Base-by-base conservation (phyloP, 2,113 vertebrate species). In the Engraulis encrasicolus region DNA sequence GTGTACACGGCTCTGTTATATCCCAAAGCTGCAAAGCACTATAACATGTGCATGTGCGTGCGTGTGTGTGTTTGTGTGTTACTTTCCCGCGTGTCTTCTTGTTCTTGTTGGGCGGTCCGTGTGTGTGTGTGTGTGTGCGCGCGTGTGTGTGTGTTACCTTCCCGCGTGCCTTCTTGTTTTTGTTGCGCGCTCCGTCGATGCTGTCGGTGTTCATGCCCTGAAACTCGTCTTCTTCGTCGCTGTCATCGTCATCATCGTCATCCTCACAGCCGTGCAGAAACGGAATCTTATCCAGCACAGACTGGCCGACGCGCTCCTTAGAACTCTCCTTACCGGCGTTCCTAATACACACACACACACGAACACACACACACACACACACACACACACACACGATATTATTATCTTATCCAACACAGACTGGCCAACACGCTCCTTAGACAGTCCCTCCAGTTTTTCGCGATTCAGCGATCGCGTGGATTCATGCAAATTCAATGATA, bases 211-310 rank as follows among this genome's bases (percentile, higher is more conserved):
- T 91, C 50, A 96, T 93, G 36, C 95, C 94, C 82, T 96, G 96
- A 85, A 95, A 94, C 38, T 97, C 97, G 0, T 97, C 96, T 0
- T 98, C 97, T 86, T 98, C 97, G 0, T 97, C 97, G 0, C 96
- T 97, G 93, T 97, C 97, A n/a, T 97, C 96, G n/a, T 97, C 96
- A 20, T 97, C 96, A 0, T 97, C 96, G 0, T 97, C 97, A 0
- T 97, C 97, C 88, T 97, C 96, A 0, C 95, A 96, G 84, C 93
- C 94, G 19, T 94, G 96, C 50, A 96, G 91, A 89, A 98, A 97
- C 74, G 96, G 96, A 82, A 97, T 95, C 91, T 96, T 95, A 87
- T 96, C 96, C 81, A 97, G 90, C 34, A 96, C 94, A 0, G 96
- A 95, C 50, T 93, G 82, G 0, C 93, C 91, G 61, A 94, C 77